Evolutionary conservation across 2,797 vertebrate species (phyloP).

Genomic region (Apogon talboti): DNA sequence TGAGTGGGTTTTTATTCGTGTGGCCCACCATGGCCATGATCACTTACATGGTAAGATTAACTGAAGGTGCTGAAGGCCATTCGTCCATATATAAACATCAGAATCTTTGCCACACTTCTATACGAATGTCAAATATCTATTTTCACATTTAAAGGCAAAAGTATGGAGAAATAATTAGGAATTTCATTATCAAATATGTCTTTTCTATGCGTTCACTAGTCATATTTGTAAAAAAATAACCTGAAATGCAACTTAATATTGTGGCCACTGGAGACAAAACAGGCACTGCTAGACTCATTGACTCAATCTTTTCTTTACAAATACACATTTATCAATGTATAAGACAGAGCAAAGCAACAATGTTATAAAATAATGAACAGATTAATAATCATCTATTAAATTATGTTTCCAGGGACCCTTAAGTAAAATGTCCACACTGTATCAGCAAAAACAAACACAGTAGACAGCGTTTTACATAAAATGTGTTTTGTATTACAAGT

Average conservation of each 20-base stretch:
- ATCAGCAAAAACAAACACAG: conserved; percentile 67
- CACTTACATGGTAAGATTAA: conserved; percentile 24
- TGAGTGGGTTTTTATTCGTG: conserved; percentile 22
- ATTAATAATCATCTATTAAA: too few relatives aligned
- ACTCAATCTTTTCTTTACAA: too few relatives aligned
- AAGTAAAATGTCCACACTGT: conserved; percentile 18
- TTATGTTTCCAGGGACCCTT: not conserved
- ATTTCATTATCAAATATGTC: too few relatives aligned
- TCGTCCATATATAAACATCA: not conserved
- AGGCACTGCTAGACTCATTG: too few relatives aligned
- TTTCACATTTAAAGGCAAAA: not conserved
- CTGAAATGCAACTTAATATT: too few relatives aligned
- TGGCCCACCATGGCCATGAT: not conserved
- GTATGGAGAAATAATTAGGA: too few relatives aligned
- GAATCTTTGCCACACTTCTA: not conserved
- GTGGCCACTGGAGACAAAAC: too few relatives aligned
- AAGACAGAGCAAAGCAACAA: too few relatives aligned
- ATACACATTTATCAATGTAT: too few relatives aligned
- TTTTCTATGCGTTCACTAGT: too few relatives aligned
- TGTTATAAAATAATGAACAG: too few relatives aligned
- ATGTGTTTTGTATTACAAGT: conserved; percentile 92
- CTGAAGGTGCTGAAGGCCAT: not conserved
- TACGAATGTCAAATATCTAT: conserved; percentile 10
- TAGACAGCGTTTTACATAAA: conserved; percentile 84
- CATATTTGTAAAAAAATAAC: too few relatives aligned